These are phyloP conservation scores for Chiloscyllium plagiosum DNA, from an alignment of 2,113 vertebrate species.

Conservation along the genomic window DNA sequence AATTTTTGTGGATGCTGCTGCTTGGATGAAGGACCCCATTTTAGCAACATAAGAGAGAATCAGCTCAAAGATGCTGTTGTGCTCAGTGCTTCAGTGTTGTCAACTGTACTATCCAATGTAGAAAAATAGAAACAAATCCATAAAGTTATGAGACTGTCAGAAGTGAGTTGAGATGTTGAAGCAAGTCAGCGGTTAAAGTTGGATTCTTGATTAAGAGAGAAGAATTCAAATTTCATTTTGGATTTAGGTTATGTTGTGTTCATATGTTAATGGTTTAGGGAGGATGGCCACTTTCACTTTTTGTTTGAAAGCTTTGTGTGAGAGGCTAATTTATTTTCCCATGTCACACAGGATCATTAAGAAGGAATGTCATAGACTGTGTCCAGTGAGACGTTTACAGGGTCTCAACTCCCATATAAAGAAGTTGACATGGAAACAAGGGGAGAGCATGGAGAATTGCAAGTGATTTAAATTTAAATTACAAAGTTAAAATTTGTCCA, in stretches of 20 bases:
- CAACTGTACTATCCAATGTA: not conserved
- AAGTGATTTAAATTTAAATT: not conserved
- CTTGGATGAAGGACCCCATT: not conserved
- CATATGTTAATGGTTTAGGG: not conserved
- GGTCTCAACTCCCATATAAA: not conserved
- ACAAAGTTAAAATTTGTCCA: not conserved
- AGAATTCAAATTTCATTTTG: not conserved
- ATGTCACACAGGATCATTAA: not conserved
- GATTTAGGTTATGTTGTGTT: not conserved
- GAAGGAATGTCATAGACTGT: not conserved
- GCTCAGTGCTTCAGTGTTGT: not conserved
- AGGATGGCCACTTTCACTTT: not conserved
- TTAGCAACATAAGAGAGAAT: not conserved
- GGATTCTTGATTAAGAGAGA: not conserved
- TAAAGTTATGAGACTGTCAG: not conserved
- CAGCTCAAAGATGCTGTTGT: not conserved
- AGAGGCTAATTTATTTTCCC: not conserved
- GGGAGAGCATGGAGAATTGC: not conserved
- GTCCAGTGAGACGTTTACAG: not conserved
- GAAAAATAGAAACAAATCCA: not conserved
- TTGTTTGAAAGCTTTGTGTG: not conserved
- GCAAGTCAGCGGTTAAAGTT: not conserved
- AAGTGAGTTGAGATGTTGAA: not conserved
- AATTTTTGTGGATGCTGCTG: not conserved
- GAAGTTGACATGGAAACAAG: not conserved